phyloP scores from a whole-genome alignment of 2,797 vertebrate genomes.

The Sebastes itinus region DNA sequence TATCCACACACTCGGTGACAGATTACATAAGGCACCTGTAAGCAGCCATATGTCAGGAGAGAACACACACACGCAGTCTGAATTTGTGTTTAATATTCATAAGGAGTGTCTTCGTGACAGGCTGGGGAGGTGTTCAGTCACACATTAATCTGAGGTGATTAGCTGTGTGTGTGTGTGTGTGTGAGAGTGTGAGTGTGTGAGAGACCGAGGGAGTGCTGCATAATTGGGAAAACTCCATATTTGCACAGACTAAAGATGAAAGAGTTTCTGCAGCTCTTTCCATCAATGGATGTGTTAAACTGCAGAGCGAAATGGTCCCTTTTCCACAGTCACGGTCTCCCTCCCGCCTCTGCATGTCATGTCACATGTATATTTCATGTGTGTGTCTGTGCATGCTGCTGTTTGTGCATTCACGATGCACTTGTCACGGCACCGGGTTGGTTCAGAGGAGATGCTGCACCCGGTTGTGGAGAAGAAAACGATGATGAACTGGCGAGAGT shows the following conservation, averaged over 20 bases:
- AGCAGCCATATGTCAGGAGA: constrained; percentile 11
- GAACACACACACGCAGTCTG: constrained; percentile 1
- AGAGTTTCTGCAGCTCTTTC: constrained; percentile 18
- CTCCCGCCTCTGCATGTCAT: neutral
- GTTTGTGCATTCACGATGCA: neutral
- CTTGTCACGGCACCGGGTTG: constrained; percentile 10
- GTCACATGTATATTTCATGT: constrained; percentile 31
- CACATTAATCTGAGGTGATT: constrained; percentile 61
- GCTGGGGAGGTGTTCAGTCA: constrained; percentile 26
- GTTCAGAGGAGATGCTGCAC: neutral
- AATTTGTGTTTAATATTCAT: constrained; percentile 51
- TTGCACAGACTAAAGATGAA: constrained; percentile 42
- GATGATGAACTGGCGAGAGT: neutral
- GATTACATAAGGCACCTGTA: constrained; percentile 32
- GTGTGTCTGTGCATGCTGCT: neutral
- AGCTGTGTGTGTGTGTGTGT: constrained; percentile 11
- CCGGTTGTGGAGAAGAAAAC: neutral
- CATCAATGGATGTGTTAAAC: constrained; percentile 9
- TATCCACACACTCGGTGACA: constrained; percentile 26
- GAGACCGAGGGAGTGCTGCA: neutral
- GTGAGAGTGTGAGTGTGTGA: neutral
- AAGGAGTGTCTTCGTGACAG: constrained; percentile 15
- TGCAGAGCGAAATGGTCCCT: neutral
- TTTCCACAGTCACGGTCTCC: neutral
- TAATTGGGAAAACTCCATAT: constrained; percentile 46